These are phyloP conservation scores for Periplaneta americana DNA, from an alignment of 1,140 invertebrate genomes.

Conservation along the genomic window DNA sequence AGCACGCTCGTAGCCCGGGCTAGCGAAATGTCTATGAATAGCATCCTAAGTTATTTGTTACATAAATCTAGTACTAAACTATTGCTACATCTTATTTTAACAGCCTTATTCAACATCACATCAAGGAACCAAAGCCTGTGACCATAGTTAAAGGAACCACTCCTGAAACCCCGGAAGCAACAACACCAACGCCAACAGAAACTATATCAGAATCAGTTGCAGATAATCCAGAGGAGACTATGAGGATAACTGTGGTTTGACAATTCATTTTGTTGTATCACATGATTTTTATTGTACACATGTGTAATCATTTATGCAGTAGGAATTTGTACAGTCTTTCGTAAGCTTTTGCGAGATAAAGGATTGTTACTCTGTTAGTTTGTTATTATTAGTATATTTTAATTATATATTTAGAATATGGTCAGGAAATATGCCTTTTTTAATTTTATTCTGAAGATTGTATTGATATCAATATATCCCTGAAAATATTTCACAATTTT, in stretches of 20 bases:
- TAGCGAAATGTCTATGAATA: too few relatives aligned
- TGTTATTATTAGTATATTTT: too few relatives aligned
- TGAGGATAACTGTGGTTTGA: conserved; percentile 10
- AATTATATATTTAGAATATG: too few relatives aligned
- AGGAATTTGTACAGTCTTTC: neutral
- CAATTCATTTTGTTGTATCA: neutral
- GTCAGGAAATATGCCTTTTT: too few relatives aligned
- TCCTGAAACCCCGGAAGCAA: neutral
- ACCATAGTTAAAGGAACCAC: neutral
- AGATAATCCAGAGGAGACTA: neutral
- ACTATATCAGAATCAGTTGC: neutral
- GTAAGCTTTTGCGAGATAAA: too few relatives aligned
- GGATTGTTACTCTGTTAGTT: too few relatives aligned
- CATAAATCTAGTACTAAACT: too few relatives aligned
- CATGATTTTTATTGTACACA: neutral
- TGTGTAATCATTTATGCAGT: neutral
- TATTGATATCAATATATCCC: too few relatives aligned
- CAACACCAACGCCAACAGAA: neutral
- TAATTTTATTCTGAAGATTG: too few relatives aligned
- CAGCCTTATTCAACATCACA: neutral
- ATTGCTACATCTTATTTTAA: neutral
- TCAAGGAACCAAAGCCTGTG: neutral
- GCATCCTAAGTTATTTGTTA: too few relatives aligned
- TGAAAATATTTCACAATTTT: too few relatives aligned
- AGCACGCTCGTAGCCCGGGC: too few relatives aligned